Evolutionary conservation across 2,888 invertebrate species (phyloP), one percentile per base, ranked within the genome.

Genomic region (Rhagonycha fulva): DNA sequence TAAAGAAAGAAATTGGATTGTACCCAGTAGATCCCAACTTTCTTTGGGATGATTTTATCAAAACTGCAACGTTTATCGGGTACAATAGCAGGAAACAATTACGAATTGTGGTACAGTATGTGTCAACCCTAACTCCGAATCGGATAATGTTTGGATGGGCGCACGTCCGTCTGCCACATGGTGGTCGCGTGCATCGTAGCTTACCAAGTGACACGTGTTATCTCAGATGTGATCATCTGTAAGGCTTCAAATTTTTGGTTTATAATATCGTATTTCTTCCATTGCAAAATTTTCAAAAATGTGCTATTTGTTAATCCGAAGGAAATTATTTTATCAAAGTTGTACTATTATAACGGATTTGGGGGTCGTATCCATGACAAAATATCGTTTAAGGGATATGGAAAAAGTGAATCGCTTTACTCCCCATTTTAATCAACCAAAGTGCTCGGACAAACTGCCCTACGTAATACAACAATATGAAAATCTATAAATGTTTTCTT

Each of bases 161-260:
- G 76, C 72, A 73, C 79, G 76, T 78, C 77, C 82, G 82, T 81
- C 80, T 79, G 83, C 85, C 86, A 87, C 86, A 87, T 87, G 87
- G 82, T 82, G 84, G 87, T 87, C 87, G 86, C 87, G 87, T 87
- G 87, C 82, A 81, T 68, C 61, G 83, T 84, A 85, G 84, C 84
- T 86, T 83, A 82, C 83, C 83, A 85, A 85, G 84, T 84, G 85
- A 82, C 84, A 84, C 85, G 84, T 85, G 85, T 76, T 77, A 83
- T 80, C 83, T 84, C 83, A 83, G 83, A 83, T 82, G 82, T 79
- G 79, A 82, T 83, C 80, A 82, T 83, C 80, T 67, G 61, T 47
- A 70, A 71, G 73, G 77, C 71, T 77, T 77, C 76, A 23, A 70
- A 47, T 11, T 23, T 73, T 47, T 60, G 32, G 26, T 72, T 62